Evolutionary conservation across 2,113 vertebrate genomes (phyloP), one percentile per base, ranked within the genome.

Genomic region (Candoia aspera): DNA sequence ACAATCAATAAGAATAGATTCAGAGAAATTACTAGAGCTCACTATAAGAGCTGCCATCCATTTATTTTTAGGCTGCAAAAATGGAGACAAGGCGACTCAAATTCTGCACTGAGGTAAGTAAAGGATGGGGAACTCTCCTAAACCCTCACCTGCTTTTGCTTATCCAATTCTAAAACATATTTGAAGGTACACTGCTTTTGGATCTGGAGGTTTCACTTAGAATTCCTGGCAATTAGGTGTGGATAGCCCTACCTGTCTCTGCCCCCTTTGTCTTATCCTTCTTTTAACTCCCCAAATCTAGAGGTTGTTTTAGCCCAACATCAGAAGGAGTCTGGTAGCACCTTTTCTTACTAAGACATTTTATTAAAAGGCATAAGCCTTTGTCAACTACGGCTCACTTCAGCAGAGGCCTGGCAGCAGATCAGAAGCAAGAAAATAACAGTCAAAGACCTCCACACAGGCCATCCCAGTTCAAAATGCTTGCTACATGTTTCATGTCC

Each of bases 1-100:
- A 97, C 87, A 97, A 98, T 98, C 97, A 95, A 98, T 98, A 96
- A 95, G 93, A 96, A 33, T 92, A 96, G 97, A 96, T 96, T 96
- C 96, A 96, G 94, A 88, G 95, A 96, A 96, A 96, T 96, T 94
- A 95, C 96, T 68, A 10, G 79, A 94, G 93, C 94, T 46, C 92
- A 95, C 93, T 88, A 90, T 93, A 94, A 96, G 49, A 83, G 37
- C 94, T 94, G 26, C 89, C 53, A 83, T 83, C 93, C 86, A 87
- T 93, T 92, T 93, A 58, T 88, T 88, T 17, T 10, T 59, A 26
- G 84, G 93, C 88, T 0, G 0, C 59, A 83, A 79, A 5, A 0
- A 24, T 42, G n/a, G 84, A 91, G 64, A 9, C n/a, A 58, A 37
- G 29, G 54, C 11, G 1, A 2, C 83, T 92, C 8, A n/a, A 42